Base-by-base conservation (phyloP, 2,113 vertebrate genomes). In the Hypocryptadius cinnamomeus region DNA sequence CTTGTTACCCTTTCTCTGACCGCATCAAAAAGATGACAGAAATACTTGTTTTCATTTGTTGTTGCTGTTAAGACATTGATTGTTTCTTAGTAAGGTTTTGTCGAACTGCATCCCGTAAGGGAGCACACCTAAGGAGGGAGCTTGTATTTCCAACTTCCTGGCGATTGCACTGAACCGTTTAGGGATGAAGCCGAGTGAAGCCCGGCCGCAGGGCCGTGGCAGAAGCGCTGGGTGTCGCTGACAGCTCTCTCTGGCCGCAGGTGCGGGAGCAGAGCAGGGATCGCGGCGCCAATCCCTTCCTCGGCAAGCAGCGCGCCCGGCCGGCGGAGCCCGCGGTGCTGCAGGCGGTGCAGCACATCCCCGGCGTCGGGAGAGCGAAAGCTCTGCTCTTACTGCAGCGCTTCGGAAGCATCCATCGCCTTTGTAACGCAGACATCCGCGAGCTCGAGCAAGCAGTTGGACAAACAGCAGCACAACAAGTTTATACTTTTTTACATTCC, bases 291-390 rank as follows among this genome's bases (percentile, higher is more conserved):
- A 99, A 98, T 86, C 98, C 98, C 4, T 99, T 99, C 72, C 85
- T 98, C 9, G 89, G 69, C 33, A 97, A 78, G 70, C 98, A 73
- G 20, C 51, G 61, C 2, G 64, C 93, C 9, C 83, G 33, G 53
- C 93, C 97, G 16, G 66, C 96, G 5, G 99, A 99, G 57, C 85
- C 97, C 0, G 82, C 96, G 8, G 71, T 99, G n/a, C 90, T 99
- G 50, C 96, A 89, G 45, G 89, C 98, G 0, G 97, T 98, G 39
- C 99, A 98, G 87, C 98, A 95, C 56, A 98, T 99, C 45, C 99
- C 99, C 16, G 99, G 98, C 4, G 98, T 99, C 3, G 99, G 99
- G 2, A 98, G 94, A 84, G 97, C 98, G 7, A 99, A 99, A 95
- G 98, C 98, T 33, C 74, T 97, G 61, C 97, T 98, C 5, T 93